Evolutionary conservation across 2,113 vertebrate genomes (phyloP).

Genomic region (Hemiprocne comata): DNA sequence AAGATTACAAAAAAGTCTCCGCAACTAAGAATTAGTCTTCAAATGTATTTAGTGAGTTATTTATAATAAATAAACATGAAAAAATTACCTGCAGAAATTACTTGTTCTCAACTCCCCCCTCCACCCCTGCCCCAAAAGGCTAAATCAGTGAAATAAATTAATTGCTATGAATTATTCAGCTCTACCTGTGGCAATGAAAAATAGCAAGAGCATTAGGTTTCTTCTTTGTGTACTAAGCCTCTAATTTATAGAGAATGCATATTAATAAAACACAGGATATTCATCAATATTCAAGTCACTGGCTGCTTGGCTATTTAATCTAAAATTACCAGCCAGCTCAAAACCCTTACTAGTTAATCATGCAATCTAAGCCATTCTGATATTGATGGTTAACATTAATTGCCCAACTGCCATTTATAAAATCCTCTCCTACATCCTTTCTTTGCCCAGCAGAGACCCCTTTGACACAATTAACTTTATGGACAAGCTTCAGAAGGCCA

Average conservation of each 20-base stretch:
- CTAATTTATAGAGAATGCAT: slow-evolving; percentile 72
- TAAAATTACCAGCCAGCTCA: slow-evolving; percentile 69
- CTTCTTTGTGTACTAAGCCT: slow-evolving; percentile 71
- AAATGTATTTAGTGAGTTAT: slow-evolving; percentile 12
- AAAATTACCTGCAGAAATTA: slow-evolving; percentile 52
- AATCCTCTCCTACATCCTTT: slow-evolving; percentile 4
- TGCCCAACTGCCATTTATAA: slow-evolving; percentile 57
- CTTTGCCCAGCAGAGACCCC: not conserved
- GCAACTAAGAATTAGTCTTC: not conserved
- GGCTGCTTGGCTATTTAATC: slow-evolving; percentile 68
- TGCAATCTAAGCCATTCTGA: slow-evolving; percentile 67
- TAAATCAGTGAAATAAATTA: slow-evolving; percentile 73
- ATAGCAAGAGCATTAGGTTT: slow-evolving; percentile 67
- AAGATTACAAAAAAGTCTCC: not conserved
- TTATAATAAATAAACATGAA: slow-evolving; percentile 26
- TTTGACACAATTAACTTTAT: not conserved
- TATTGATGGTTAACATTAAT: slow-evolving; percentile 71
- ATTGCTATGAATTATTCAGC: slow-evolving; percentile 70
- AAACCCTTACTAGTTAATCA: slow-evolving; percentile 73
- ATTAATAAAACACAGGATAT: slow-evolving; percentile 71
- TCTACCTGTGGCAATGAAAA: slow-evolving; percentile 73
- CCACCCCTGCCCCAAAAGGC: not conserved
- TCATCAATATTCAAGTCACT: slow-evolving; percentile 72
- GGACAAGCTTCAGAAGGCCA: not conserved
- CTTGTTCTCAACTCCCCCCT: not conserved